Conservation (phyloP, 2,797 vertebrate species). For the Anguilla anguilla region DNA sequence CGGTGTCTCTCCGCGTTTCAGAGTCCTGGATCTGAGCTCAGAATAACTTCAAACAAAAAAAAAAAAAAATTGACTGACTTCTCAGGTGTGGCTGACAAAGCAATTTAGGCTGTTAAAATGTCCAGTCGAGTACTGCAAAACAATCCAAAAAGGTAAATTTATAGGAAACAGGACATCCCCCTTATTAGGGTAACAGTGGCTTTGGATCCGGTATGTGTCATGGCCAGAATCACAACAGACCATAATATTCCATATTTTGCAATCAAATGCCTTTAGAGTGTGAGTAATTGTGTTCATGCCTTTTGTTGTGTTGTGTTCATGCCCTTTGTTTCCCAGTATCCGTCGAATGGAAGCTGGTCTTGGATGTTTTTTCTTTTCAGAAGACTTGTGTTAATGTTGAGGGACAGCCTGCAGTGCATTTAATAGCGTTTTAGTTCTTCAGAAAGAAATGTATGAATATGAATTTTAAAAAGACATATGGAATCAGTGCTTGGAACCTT, state of each 20-base stretch:
- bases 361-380: too few relatives aligned
- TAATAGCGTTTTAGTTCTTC: background rate
- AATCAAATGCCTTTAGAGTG: background rate
- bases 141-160: background rate
- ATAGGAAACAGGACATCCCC: background rate
- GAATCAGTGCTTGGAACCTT: background rate
- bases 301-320: too few relatives aligned
- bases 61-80: background rate
- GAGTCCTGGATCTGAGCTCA: background rate
- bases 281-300: background rate
- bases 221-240: background rate
- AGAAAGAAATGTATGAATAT: background rate
- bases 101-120: background rate
- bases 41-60: background rate
- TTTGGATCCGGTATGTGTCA: background rate
- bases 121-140: background rate
- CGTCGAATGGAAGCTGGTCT: too few relatives aligned
- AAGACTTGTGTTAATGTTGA: background rate
- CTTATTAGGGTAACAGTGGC: background rate
- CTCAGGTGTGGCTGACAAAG: background rate
- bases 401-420: background rate
- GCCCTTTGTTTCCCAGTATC: too few relatives aligned
- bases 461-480: background rate
- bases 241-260: background rate
- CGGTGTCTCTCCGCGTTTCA: background rate